Conservation (phyloP, 1,140 invertebrate species). For the Leptinotarsa lineolata region DNA sequence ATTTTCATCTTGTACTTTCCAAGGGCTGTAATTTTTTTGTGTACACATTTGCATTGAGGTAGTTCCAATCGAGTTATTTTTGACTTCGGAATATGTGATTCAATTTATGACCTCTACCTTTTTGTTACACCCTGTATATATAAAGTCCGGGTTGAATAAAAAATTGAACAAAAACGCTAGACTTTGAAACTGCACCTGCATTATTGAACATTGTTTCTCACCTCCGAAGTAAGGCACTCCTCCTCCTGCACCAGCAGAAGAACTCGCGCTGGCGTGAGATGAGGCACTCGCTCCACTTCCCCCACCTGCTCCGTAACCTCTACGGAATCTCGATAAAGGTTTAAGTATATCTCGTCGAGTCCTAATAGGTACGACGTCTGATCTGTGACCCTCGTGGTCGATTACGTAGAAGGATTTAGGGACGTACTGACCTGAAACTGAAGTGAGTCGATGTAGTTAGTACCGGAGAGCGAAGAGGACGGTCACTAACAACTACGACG, state of each 20-base stretch:
- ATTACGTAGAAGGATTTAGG: constrained; percentile 50
- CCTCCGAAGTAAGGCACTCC: not conserved
- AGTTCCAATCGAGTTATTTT: no score
- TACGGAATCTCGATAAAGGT: constrained; percentile 37
- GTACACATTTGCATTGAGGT: no score
- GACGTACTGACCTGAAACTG: constrained; percentile 48
- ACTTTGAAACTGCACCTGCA: no score
- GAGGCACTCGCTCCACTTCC: constrained; percentile 13
- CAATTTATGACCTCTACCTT: no score
- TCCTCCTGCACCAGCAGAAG: constrained; percentile 25
- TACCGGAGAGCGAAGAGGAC: not conserved
- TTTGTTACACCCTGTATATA: no score
- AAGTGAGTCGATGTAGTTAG: not conserved
- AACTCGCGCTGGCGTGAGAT: not conserved
- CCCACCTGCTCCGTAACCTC: constrained; percentile 33
- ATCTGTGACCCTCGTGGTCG: constrained; percentile 45
- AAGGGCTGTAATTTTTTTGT: no score
- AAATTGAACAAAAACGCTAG: no score
- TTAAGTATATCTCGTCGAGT: constrained; percentile 42
- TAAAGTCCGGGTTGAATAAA: no score
- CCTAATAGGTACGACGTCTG: constrained; percentile 43
- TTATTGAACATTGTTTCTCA: not conserved
- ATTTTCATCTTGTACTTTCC: no score
- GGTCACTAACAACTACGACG: not conserved
- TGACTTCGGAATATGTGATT: no score